Percentiles rank a stretch among this genome's conserved stretches.
phyloP scores from a whole-genome alignment of 2,888 invertebrate genomes.

The Drosophila longiperda region DNA sequence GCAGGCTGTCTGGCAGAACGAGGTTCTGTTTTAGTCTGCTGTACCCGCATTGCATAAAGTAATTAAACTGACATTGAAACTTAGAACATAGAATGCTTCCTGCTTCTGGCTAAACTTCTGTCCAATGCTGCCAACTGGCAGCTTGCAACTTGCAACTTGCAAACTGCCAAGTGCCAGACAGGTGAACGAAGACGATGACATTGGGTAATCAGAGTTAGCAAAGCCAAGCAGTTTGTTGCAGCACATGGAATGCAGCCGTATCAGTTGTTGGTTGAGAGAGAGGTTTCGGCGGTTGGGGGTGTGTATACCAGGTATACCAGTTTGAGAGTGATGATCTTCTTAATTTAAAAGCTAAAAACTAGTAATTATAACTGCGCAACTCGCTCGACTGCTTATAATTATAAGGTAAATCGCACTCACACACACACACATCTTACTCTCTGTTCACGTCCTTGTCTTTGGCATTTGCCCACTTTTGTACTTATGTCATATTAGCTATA shows the following conservation, averaged over 20 bases:
- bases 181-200: conserved; percentile 73
- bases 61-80: conserved; percentile 80
- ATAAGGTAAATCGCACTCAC: conserved; percentile 62
- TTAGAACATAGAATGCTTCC: conserved; percentile 80
- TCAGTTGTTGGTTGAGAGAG: conserved; percentile 45
- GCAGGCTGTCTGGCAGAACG: background rate
- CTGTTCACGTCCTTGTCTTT: conserved; percentile 51
- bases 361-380: conserved; percentile 77
- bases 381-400: conserved; percentile 73
- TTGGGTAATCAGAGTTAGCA: conserved; percentile 80
- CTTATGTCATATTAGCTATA: conserved; percentile 78
- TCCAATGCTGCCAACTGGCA: conserved; percentile 49
- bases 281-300: background rate
- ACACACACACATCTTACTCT: conserved; percentile 10
- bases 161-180: conserved; percentile 52
- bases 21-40: conserved; percentile 45
- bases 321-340: conserved; percentile 77
- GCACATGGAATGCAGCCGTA: conserved; percentile 76
- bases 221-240: conserved; percentile 57
- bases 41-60: conserved; percentile 74
- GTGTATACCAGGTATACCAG: conserved; percentile 35
- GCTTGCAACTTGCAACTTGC: conserved; percentile 18
- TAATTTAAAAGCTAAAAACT: conserved; percentile 80
- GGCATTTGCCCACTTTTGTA: conserved; percentile 78
- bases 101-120: conserved; percentile 72